phyloP scores from a whole-genome alignment of 2,888 invertebrate genomes.

The Platycnemis pennipes region DNA sequence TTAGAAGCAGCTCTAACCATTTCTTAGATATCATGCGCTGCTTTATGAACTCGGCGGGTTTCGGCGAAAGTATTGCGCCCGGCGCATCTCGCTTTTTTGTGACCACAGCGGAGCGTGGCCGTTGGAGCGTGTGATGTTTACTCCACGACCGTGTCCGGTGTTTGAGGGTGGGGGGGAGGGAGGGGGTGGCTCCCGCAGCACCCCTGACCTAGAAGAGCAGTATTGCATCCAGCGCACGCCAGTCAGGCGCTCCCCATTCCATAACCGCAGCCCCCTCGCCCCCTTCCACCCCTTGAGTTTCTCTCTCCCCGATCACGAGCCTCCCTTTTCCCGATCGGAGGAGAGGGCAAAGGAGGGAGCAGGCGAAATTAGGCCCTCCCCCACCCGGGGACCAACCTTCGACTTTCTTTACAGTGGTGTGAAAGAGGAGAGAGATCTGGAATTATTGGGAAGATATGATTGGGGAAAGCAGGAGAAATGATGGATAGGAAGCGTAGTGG shows the following conservation, averaged over 20 bases:
- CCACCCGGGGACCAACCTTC: background rate
- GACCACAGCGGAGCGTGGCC: background rate
- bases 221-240: conserved; percentile 2
- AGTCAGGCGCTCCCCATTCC: background rate
- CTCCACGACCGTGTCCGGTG: background rate
- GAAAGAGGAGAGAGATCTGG: no score
- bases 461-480: background rate
- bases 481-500: background rate
- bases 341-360: background rate
- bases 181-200: background rate
- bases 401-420: no score
- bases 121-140: background rate
- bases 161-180: background rate
- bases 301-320: background rate
- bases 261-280: background rate
- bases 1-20: background rate
- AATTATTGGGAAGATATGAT: no score
- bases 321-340: background rate
- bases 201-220: conserved; percentile 51
- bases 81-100: background rate
- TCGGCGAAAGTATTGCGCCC: background rate
- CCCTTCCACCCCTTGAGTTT: background rate
- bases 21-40: background rate
- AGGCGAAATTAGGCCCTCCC: conserved; percentile 19
- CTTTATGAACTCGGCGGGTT: background rate